Evolutionary conservation across 2,113 vertebrate genomes (phyloP), one percentile per base, ranked within the genome.

Genomic region (Laticauda colubrina): DNA sequence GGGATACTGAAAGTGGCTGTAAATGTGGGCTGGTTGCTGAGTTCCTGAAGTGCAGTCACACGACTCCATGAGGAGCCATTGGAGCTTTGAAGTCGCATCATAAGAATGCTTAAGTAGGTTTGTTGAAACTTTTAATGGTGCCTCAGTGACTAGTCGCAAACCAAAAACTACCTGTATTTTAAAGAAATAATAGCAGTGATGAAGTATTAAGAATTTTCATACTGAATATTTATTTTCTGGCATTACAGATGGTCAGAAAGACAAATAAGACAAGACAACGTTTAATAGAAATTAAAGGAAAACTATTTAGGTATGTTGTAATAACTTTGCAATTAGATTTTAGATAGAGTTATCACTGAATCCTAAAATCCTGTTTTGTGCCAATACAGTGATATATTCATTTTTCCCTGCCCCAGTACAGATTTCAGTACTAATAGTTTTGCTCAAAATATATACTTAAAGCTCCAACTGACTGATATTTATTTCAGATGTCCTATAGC

Each of bases 231-330:
- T 95, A 2, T 0, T 92, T 93, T 0, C 92, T 91, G 94, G 3
- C 94, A 89, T 97, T 90, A 90, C 96, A 99, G 99, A 93, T 98
- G 45, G 95, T 95, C 69, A 93, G 95, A 85, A 61, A 95, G 69
- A 98, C 98, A 11, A 96, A 95, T 69, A 97, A 92, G 95, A 98
- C 98, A 95, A 98, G 94, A 51, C 95, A 96, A 94, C 97, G 14
- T 93, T 96, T 99, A 91, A 45, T 98, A 88, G 97, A 98, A 88
- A 96, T 98, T 95, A 98, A 98, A 94, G 94, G 98, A 57, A 97
- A 99, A 95, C 95, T 98, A 14, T 98, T 98, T 93, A 91, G 96
- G 99, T 99, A 97, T 97, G 98, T 92, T 94, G 54, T 85, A 75
- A 91, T 5, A 86, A 54, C 85, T 43, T 87, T 69, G 6, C 15